Conservation (phyloP, 2,797 vertebrate species). For the Crax fasciolata region DNA sequence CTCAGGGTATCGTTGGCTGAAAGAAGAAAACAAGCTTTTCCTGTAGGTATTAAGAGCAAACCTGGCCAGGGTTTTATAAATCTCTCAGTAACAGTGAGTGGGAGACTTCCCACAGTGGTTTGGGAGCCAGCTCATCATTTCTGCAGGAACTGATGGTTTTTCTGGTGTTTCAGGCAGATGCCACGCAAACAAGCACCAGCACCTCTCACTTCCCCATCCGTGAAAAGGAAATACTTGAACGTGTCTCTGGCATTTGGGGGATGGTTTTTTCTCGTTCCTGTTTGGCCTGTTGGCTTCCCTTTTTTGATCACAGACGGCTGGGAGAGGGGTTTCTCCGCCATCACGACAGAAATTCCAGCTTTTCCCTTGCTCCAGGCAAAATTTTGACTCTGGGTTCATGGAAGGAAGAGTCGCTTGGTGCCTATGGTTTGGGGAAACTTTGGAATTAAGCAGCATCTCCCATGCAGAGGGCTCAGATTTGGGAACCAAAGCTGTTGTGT, state of each 20-base stretch:
- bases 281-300: slow-evolving; percentile 8
- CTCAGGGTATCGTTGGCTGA: not conserved
- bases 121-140: not conserved
- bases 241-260: not conserved
- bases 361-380: not conserved
- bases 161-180: not conserved
- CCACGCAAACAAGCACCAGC: accelerated
- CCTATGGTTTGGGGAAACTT: not conserved
- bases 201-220: not conserved
- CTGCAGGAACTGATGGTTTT: not conserved
- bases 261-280: not conserved
- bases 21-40: not conserved
- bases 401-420: not conserved
- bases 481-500: accelerated
- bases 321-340: not conserved
- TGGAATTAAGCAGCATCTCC: not conserved
- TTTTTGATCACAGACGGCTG: not conserved
- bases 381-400: accelerated
- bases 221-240: not conserved
- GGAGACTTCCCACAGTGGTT: not conserved
- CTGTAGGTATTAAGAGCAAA: too few species aligned
- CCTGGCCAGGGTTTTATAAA: not conserved
- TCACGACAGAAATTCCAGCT: not conserved
- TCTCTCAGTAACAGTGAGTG: not conserved
- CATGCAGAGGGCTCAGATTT: not conserved